Conservation (phyloP, 2,888 invertebrate genomes). For the Phyllotreta cruciferae region DNA sequence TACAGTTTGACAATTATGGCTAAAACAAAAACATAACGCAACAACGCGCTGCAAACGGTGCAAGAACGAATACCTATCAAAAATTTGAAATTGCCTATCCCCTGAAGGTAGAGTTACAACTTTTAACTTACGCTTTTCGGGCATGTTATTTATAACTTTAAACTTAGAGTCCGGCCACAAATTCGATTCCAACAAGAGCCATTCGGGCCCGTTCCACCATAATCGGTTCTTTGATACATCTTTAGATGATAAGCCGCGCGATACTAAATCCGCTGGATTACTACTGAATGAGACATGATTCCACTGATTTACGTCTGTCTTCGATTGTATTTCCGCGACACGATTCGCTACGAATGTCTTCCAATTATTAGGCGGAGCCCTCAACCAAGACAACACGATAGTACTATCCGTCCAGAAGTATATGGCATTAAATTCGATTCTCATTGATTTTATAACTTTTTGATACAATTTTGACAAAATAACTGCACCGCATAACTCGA, state of each 20-base stretch:
- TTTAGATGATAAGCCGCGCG: slow-evolving; percentile 12
- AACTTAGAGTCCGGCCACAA: too few species aligned
- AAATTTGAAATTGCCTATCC: too few species aligned
- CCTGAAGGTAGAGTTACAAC: too few species aligned
- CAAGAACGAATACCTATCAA: slow-evolving; percentile 6
- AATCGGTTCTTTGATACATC: neutral
- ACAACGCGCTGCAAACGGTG: slow-evolving; percentile 5
- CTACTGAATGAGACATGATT: slow-evolving; percentile 14
- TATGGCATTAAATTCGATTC: neutral
- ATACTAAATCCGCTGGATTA: slow-evolving; percentile 25
- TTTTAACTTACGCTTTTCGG: too few species aligned
- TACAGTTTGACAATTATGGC: too few species aligned
- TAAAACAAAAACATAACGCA: slow-evolving; percentile 12
- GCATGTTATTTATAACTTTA: too few species aligned
- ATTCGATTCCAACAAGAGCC: too few species aligned
- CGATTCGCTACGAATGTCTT: slow-evolving; percentile 14
- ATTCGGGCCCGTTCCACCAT: slow-evolving; percentile 19
- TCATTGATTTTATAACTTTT: slow-evolving; percentile 3
- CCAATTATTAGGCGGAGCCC: slow-evolving; percentile 5
- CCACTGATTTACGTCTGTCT: slow-evolving; percentile 15
- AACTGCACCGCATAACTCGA: neutral
- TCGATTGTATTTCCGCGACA: slow-evolving; percentile 17
- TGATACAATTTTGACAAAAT: neutral
- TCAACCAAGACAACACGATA: slow-evolving; percentile 19
- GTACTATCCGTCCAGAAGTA: slow-evolving; percentile 23